These are phyloP conservation scores for Alloscopus bannaensis DNA, from an alignment of 2,888 invertebrate species.

Conservation along the genomic window DNA sequence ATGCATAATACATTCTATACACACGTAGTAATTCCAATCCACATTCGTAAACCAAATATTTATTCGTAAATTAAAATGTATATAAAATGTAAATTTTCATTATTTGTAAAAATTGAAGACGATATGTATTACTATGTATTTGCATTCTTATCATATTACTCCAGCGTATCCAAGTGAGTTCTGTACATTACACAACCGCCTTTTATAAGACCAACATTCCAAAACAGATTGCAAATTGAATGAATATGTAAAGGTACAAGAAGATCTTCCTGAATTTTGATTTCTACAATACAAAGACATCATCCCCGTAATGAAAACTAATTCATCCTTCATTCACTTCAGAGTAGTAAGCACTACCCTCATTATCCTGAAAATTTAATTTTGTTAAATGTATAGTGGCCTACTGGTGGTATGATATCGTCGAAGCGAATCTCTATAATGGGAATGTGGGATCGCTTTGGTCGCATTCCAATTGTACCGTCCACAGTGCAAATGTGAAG, in stretches of 20 bases:
- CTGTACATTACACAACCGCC: background rate
- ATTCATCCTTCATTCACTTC: no score
- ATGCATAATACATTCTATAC: no score
- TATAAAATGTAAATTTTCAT: no score
- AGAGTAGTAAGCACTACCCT: background rate
- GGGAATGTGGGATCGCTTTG: constrained; percentile 45
- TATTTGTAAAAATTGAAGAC: no score
- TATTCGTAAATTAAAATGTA: no score
- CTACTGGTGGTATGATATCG: constrained; percentile 53
- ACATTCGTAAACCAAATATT: no score
- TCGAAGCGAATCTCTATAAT: constrained; percentile 54
- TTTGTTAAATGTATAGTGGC: no score
- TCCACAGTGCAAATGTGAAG: constrained; percentile 48
- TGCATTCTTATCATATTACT: no score
- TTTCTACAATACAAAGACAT: constrained; percentile 28
- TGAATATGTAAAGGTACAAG: constrained; percentile 33
- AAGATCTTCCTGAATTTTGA: constrained; percentile 47
- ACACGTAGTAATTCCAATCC: no score
- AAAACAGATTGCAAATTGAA: constrained; percentile 47
- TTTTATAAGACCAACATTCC: constrained; percentile 48
- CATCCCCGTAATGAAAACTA: no score
- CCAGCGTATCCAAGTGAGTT: no score
- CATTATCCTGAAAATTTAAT: background rate
- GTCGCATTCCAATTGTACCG: constrained; percentile 32
- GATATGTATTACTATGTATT: no score